These are phyloP conservation scores for Agrotis clavis DNA, from an alignment of 2,888 invertebrate genomes.

Conservation along the genomic window DNA sequence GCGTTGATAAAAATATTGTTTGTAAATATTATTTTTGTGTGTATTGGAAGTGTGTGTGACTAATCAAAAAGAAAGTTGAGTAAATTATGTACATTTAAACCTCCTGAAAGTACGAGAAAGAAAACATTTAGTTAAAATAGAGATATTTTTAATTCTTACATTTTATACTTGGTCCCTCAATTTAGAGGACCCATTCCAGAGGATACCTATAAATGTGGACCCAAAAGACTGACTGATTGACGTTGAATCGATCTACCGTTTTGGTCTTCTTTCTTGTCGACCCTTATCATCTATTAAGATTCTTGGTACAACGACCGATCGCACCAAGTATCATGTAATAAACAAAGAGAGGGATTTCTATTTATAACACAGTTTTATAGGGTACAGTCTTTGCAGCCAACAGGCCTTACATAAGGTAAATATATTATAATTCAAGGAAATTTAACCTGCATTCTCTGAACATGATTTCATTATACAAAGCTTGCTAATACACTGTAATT, in stretches of 20 bases:
- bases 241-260: neutral
- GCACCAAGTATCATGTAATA: too few relatives aligned
- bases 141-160: neutral
- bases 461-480: conserved; percentile 11
- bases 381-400: neutral
- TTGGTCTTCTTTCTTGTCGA: neutral
- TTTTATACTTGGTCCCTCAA: neutral
- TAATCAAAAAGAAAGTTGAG: conserved; percentile 45
- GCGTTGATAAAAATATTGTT: conserved; percentile 59
- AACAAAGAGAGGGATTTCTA: neutral
- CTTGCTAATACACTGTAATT: neutral
- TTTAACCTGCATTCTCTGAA: conserved; percentile 2
- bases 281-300: neutral
- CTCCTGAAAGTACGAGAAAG: conserved; percentile 9
- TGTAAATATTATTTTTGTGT: conserved; percentile 25
- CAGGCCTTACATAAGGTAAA: neutral
- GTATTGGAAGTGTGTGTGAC: conserved; percentile 27
- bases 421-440: conserved; percentile 15
- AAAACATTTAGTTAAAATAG: conserved; percentile 1
- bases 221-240: neutral
- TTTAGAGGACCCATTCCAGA: too few relatives aligned
- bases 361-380: neutral
- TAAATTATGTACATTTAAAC: conserved; percentile 6
- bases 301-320: neutral
- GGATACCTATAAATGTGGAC: neutral